phyloP scores from a whole-genome alignment of 2,888 invertebrate species.

The Auanema sp. region DNA sequence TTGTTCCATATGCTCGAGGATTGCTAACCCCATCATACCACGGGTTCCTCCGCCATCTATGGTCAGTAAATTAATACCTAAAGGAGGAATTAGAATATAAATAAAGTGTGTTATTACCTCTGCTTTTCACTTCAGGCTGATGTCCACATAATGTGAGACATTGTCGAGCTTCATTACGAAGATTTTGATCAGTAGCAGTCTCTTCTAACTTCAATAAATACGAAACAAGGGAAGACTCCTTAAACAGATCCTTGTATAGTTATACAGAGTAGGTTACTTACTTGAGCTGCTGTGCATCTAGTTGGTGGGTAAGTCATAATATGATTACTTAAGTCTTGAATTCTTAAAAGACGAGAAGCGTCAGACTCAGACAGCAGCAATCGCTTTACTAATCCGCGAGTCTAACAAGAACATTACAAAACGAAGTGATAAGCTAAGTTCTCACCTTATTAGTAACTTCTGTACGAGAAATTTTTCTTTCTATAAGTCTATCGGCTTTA shows the following conservation, averaged over 20 bases:
- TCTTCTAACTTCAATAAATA: slow-evolving; percentile 35
- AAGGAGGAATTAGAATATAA: neutral
- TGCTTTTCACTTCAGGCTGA: slow-evolving; percentile 36
- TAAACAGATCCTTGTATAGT: neutral
- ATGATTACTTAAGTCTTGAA: slow-evolving; percentile 48
- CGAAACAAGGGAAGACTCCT: slow-evolving; percentile 38
- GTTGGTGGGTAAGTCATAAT: slow-evolving; percentile 55
- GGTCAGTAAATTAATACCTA: slow-evolving; percentile 79
- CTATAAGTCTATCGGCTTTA: slow-evolving; percentile 21
- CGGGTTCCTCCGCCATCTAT: slow-evolving; percentile 88
- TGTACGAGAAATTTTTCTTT: slow-evolving; percentile 41
- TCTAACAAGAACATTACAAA: slow-evolving; percentile 18
- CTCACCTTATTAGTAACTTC: slow-evolving; percentile 37
- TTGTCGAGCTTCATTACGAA: slow-evolving; percentile 44
- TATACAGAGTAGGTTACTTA: neutral
- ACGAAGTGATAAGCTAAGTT: neutral
- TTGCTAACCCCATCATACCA: slow-evolving; percentile 82
- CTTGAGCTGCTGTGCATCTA: slow-evolving; percentile 45
- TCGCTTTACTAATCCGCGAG: slow-evolving; percentile 40
- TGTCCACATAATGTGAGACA: slow-evolving; percentile 55
- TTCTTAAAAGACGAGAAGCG: slow-evolving; percentile 29
- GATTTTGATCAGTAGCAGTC: slow-evolving; percentile 28
- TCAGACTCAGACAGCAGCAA: slow-evolving; percentile 41
- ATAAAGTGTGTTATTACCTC: slow-evolving; percentile 14
- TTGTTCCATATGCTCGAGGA: slow-evolving; percentile 78